These are phyloP conservation scores for Typhlichthys eigenmanni DNA, from an alignment of 2,797 vertebrate genomes.

Conservation along the genomic window DNA sequence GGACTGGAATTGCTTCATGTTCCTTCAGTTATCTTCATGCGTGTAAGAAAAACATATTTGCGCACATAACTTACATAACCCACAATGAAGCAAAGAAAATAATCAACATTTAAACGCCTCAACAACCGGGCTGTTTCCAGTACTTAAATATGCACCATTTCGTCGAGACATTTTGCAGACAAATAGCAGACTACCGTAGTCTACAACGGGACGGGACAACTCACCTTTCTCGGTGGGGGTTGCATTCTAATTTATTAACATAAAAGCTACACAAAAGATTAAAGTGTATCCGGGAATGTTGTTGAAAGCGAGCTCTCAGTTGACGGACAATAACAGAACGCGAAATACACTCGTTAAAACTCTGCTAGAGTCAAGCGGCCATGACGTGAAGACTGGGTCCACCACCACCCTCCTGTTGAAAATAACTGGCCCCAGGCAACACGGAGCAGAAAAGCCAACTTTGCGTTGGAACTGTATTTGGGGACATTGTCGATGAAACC, in stretches of 20 bases:
- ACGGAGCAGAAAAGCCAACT: conserved; percentile 53
- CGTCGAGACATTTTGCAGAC: conserved; percentile 44
- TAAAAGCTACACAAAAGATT: conserved; percentile 44
- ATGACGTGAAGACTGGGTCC: conserved; percentile 49
- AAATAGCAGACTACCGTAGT: conserved; percentile 46
- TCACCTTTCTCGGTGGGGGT: conserved; percentile 95
- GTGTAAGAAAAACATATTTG: too few species aligned
- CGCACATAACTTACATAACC: not conserved
- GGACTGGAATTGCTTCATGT: too few species aligned
- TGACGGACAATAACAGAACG: conserved; percentile 10
- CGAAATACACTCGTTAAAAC: conserved; percentile 8
- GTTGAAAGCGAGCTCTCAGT: not conserved
- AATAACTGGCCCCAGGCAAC: conserved; percentile 53
- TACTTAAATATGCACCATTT: conserved; percentile 62
- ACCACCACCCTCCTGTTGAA: conserved; percentile 61
- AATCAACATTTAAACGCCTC: not conserved
- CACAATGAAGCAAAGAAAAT: not conserved
- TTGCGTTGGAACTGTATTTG: too few species aligned
- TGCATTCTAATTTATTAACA: conserved; percentile 84
- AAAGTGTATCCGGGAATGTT: conserved; percentile 29
- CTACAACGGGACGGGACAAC: conserved; percentile 37
- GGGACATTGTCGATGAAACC: too few species aligned
- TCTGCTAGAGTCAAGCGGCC: conserved; percentile 57
- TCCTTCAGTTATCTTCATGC: too few species aligned
- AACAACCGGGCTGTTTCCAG: conserved; percentile 61